Conservation (phyloP, 2,113 vertebrate species). For the Tricholaema leucomelas region DNA sequence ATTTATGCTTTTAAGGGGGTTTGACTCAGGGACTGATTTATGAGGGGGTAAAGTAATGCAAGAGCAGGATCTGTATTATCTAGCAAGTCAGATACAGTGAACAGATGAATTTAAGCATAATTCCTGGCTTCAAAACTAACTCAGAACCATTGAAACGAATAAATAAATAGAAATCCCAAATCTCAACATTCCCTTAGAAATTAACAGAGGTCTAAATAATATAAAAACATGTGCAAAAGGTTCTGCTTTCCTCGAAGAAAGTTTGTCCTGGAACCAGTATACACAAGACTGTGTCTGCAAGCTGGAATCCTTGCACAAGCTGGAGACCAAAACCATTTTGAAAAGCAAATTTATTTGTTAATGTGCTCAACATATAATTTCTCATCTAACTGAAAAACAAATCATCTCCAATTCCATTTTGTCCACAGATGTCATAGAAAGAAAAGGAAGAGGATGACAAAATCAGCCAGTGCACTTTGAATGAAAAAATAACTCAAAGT, state of each 20-base stretch:
- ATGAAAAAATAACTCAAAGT: conserved; percentile 21
- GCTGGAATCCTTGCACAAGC: not conserved
- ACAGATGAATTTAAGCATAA: not conserved
- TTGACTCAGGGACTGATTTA: conserved; percentile 33
- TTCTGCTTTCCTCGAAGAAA: not conserved
- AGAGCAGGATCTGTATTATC: conserved; percentile 22
- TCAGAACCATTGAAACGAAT: not conserved
- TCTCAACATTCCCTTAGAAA: not conserved
- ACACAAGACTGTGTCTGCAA: not conserved
- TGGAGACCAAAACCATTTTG: not conserved
- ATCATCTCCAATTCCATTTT: conserved; percentile 17
- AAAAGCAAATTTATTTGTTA: conserved; percentile 6
- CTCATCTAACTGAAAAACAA: not conserved
- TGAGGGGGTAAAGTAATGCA: not conserved
- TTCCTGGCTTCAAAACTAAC: conserved; percentile 9
- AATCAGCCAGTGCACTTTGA: conserved; percentile 28
- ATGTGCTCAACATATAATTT: not conserved
- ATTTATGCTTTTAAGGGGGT: conserved; percentile 26
- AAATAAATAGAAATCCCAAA: not conserved
- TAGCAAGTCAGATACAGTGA: not conserved
- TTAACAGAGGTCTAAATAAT: not conserved
- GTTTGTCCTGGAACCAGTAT: not conserved
- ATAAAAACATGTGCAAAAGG: not conserved
- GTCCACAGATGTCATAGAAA: conserved; percentile 2
- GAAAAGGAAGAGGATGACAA: not conserved